Evolutionary conservation across 2,888 invertebrate genomes (phyloP), one percentile per base, ranked within the genome.

Genomic region (Caenorhabditis sp.): DNA sequence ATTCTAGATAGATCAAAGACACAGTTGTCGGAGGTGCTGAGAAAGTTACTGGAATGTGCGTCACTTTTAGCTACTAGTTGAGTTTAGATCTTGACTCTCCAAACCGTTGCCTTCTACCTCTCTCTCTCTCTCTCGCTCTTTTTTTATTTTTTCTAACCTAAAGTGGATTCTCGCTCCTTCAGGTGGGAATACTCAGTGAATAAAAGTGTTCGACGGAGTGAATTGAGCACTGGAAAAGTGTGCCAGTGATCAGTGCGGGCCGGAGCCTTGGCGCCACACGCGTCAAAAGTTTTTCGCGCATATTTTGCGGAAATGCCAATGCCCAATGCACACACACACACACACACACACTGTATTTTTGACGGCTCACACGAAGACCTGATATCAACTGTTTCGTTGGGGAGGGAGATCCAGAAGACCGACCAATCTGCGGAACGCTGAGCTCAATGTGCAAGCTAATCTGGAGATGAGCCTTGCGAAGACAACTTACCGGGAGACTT

Each of bases 281-380:
- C 70, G 70, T 70, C 70, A 70, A 70, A 68, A 53, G 52, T 70
- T 70, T 70, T 70, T 59, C 68, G 58, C 59, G 53, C 70, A 59
- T 70, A 70, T 70, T 70, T 70, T 70, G 70, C 70, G 70, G 70
- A 70, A 70, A 70, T 59, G 70, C 66, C 53, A 45, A 39, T 35
- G 37, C 48, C 43, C 50, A 62, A 43, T 52, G 48, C 43, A 45
- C 58, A 70, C 27, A 53, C 48, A 58, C 58, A 68, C 43, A 45
- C 58, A 70, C 27, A 53, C 48, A 58, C 58, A 68, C 9, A 27
- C 53, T 45, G 58, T 48, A 32, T 58, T 53, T 58, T 70, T 59
- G 59, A 59, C 59, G 45, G 58, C 48, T n/a, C 41, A 35, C 35
- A 22, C 9, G 24, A n/a, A 41, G 41, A 41, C 62, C 32, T 41